These are phyloP conservation scores for Neodiprion virginianus DNA, from an alignment of 1,140 invertebrate genomes.

Conservation along the genomic window DNA sequence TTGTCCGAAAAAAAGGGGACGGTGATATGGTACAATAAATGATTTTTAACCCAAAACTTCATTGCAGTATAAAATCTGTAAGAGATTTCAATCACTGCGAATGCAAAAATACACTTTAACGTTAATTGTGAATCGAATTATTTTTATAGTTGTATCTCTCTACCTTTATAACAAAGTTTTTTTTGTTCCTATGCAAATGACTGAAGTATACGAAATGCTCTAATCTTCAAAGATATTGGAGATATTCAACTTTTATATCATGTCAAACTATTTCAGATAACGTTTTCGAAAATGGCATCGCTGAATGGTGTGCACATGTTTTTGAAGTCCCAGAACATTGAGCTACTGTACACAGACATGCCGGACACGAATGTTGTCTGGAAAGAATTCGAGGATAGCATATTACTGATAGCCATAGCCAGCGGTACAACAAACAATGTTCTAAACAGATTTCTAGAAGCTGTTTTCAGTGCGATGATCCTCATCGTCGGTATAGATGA, in stretches of 20 bases:
- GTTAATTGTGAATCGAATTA: too few relatives aligned
- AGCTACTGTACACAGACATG: constrained; percentile 70
- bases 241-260: constrained; percentile 18
- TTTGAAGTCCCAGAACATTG: constrained; percentile 73
- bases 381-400: constrained; percentile 75
- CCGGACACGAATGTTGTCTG: constrained; percentile 76
- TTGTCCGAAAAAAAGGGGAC: constrained; percentile 72
- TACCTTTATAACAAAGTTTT: constrained; percentile 15
- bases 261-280: constrained; percentile 66
- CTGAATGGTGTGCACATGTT: constrained; percentile 87
- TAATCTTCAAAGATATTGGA: constrained; percentile 17
- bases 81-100: neutral
- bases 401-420: constrained; percentile 72
- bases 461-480: constrained; percentile 77
- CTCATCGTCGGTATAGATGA: constrained; percentile 80
- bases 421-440: constrained; percentile 70
- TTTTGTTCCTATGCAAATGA: constrained; percentile 18
- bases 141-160: too few relatives aligned
- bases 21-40: constrained; percentile 65
- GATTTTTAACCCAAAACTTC: constrained; percentile 16
- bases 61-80: neutral
- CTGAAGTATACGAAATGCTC: constrained; percentile 6
- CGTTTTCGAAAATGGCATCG: constrained; percentile 81
- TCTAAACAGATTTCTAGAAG: constrained; percentile 70
- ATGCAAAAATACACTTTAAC: neutral